These are phyloP conservation scores for Danaus chrysippus DNA, from an alignment of 2,888 invertebrate species.

Conservation along the genomic window DNA sequence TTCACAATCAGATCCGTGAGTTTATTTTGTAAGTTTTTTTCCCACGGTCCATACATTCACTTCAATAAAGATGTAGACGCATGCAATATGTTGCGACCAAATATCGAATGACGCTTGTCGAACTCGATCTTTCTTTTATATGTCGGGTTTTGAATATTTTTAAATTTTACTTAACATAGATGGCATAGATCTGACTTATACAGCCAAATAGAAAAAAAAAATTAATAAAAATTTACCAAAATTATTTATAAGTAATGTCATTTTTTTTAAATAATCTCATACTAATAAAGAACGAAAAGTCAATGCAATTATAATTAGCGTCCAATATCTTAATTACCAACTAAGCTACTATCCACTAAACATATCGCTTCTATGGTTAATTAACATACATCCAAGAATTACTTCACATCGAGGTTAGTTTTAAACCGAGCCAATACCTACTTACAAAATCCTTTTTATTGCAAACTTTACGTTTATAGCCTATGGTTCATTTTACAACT, in stretches of 20 bases:
- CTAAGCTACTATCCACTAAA: not conserved
- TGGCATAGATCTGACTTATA: too few relatives aligned
- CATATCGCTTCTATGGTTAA: not conserved
- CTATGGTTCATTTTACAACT: constrained; percentile 7
- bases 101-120: not conserved
- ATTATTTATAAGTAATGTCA: too few relatives aligned
- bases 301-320: too few relatives aligned
- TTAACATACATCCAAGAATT: constrained; percentile 13
- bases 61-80: constrained; percentile 17
- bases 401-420: constrained; percentile 23
- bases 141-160: too few relatives aligned
- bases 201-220: too few relatives aligned
- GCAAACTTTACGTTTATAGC: not conserved
- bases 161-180: too few relatives aligned
- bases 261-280: too few relatives aligned
- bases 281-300: too few relatives aligned
- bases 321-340: too few relatives aligned
- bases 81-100: not conserved
- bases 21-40: constrained; percentile 20
- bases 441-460: constrained; percentile 5
- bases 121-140: too few relatives aligned
- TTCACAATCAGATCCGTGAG: constrained; percentile 23
- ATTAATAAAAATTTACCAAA: too few relatives aligned
- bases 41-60: constrained; percentile 29
- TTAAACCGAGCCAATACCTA: constrained; percentile 1